These are phyloP conservation scores for Cantharis flavilabris DNA, from an alignment of 2,888 invertebrate genomes.

Conservation along the genomic window DNA sequence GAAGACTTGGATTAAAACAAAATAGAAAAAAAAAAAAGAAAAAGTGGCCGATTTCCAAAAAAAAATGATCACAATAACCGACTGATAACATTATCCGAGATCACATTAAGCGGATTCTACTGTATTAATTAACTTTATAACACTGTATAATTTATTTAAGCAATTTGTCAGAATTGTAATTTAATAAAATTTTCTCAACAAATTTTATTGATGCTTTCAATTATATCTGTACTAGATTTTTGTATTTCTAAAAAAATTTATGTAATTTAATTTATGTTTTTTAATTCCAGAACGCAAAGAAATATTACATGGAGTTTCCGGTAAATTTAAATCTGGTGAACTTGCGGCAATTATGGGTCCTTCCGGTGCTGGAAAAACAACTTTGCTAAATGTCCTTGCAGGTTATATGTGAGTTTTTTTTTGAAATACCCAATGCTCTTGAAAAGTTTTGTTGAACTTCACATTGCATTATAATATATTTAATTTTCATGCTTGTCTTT, in stretches of 20 bases:
- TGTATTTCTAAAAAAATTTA: not conserved
- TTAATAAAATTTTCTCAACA: not conserved
- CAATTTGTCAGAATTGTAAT: not conserved
- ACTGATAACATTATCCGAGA: no score
- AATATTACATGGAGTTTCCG: conserved; percentile 84
- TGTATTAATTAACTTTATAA: not conserved
- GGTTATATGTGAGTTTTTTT: conserved; percentile 71
- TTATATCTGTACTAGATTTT: not conserved
- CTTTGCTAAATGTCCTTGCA: conserved; percentile 86
- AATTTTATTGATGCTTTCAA: not conserved
- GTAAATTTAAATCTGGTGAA: conserved; percentile 80
- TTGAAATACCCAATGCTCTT: not conserved
- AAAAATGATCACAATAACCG: no score
- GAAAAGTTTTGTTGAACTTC: not conserved
- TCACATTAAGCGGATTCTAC: no score
- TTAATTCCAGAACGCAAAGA: conserved; percentile 72
- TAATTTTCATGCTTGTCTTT: not conserved
- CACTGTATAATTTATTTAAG: not conserved
- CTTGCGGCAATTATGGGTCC: conserved; percentile 96
- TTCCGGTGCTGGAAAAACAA: conserved; percentile 93
- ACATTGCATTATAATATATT: not conserved
- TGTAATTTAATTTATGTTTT: not conserved
- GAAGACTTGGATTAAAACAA: no score
- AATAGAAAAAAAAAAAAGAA: no score
- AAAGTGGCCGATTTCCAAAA: no score